A percentile compares a stretch with the other conserved stretches of the same genome.
Evolutionary conservation across 2,113 vertebrate species (phyloP).

Genomic region (Ictalurus punctatus): DNA sequence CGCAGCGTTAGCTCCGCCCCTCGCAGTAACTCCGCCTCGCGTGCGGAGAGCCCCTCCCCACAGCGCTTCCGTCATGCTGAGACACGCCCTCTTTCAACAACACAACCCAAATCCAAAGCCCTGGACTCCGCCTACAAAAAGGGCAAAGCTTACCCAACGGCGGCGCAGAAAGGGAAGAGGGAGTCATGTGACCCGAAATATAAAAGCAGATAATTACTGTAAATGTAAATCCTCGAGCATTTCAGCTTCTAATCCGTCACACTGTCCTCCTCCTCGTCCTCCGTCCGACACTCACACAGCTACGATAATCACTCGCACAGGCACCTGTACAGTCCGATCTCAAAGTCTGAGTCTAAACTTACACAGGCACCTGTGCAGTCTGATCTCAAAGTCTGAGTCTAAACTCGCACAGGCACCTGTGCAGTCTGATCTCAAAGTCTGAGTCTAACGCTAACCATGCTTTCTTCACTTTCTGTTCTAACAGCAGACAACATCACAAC

Average conservation of each 20-base stretch:
- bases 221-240: conserved; percentile 8
- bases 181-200: conserved; percentile 70
- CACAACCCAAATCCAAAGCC: conserved; percentile 55
- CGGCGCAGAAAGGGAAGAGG: conserved; percentile 78
- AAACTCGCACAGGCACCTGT: background rate
- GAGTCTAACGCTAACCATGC: background rate
- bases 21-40: conserved; percentile 73
- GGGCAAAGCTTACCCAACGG: conserved; percentile 36
- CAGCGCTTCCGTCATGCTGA: conserved; percentile 73
- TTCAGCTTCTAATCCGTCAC: background rate
- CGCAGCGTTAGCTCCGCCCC: conserved; percentile 75
- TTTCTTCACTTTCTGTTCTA: background rate
- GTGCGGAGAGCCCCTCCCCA: conserved; percentile 80
- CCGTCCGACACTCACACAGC: background rate
- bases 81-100: conserved; percentile 57
- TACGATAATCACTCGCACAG: background rate
- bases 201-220: conserved; percentile 80
- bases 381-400: conserved; percentile 11
- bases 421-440: background rate
- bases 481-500: background rate
- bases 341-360: conserved; percentile 1
- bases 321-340: background rate
- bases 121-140: conserved; percentile 73
- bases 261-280: background rate
- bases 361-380: background rate